Evolutionary conservation across 2,797 vertebrate species (phyloP), one percentile per base, ranked within the genome.

Genomic region (Acrocephalus scirpaceus): DNA sequence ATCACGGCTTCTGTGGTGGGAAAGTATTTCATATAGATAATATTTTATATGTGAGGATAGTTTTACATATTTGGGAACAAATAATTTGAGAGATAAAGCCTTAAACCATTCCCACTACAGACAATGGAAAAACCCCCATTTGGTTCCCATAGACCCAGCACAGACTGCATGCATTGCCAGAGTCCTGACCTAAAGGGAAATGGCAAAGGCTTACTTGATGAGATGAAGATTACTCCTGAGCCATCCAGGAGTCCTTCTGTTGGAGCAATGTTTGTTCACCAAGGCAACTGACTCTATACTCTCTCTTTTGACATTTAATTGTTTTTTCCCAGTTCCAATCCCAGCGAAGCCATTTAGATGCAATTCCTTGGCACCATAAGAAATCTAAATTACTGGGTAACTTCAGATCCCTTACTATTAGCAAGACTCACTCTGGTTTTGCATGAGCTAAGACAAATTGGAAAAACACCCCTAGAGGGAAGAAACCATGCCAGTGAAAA

Each of bases 291-390:
- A 34, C 3, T 15, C 5, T 30, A 9, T 40, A 5, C 4, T 29
- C 14, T 54, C 34, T 38, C 34, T 65, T 82, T 38, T 27, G 15
- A 48, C 3, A 67, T 78, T 92, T 51, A 20, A 42, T 47, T 45
- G 7, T 32, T 3, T 13, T 38, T 15, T 2, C 1, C 10, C 4
- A 7, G 8, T 62, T 76, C 30, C 2, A 3, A 17, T 53, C 18
- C 17, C 21, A 61, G 17, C 4, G 9, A 83, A 77, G 7, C 4
- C 32, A 45, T 74, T 72, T 56, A 71, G 30, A 79, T 16, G 20
- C 17, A 64, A 32, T 70, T 88, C 21, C 47, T 50, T 16, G 10
- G n/a, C 19, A 29, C 32, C 4, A 13, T 16, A 75, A 80, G 53
- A 76, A 84, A 32, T 16, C 10, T 29, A 81, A 26, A 18, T 58